Percentiles rank a stretch among this genome's conserved stretches.
phyloP scores from a whole-genome alignment of 2,113 vertebrate species.

The Parus major region DNA sequence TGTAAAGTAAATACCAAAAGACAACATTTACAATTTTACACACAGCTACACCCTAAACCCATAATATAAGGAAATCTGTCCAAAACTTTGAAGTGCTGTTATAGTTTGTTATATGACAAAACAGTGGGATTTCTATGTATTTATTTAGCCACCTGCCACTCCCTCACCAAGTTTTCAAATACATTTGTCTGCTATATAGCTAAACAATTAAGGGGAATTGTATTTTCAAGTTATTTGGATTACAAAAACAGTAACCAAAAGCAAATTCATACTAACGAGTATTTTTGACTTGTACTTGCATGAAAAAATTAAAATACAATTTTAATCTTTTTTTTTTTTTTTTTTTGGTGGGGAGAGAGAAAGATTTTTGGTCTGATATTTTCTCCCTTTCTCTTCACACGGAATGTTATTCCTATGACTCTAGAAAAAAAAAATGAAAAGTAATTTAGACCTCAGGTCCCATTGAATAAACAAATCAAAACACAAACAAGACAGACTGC shows the following conservation, averaged over 20 bases:
- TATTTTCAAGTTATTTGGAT: constrained; percentile 3
- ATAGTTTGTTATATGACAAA: constrained; percentile 11
- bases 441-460: neutral
- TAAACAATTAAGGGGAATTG: neutral
- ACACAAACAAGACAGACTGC: neutral
- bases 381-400: neutral
- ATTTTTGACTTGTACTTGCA: neutral
- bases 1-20: constrained; percentile 60
- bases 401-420: neutral
- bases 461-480: neutral
- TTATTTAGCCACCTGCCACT: constrained; percentile 37
- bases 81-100: constrained; percentile 60
- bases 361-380: neutral
- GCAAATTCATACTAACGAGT: neutral
- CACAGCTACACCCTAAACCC: constrained; percentile 54
- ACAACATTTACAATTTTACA: constrained; percentile 43
- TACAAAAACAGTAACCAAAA: neutral
- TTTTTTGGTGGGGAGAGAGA: neutral
- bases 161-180: constrained; percentile 16
- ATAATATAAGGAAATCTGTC: constrained; percentile 39
- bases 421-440: neutral
- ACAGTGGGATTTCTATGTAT: constrained; percentile 7
- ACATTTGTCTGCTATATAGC: neutral
- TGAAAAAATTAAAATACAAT: neutral
- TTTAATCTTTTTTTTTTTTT: neutral